Conservation (phyloP, 2,888 invertebrate species). For the Cerastoderma edule region DNA sequence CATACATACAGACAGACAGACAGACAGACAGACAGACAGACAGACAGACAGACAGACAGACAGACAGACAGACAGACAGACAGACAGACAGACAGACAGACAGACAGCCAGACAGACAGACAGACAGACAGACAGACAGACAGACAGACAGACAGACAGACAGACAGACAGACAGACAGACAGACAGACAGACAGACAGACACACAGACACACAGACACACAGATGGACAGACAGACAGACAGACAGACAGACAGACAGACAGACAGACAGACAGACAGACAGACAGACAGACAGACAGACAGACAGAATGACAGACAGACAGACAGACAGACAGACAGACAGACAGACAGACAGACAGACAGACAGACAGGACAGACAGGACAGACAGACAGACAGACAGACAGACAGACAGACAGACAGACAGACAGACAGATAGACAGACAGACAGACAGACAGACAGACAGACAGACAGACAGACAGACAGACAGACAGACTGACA, state of each 20-base stretch:
- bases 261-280: conserved; percentile 20
- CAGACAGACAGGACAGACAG: no score
- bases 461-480: no score
- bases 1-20: no score
- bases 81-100: conserved; percentile 5
- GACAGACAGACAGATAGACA: conserved; percentile 31
- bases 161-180: conserved; percentile 5
- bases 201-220: no score
- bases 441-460: conserved; percentile 27
- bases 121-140: conserved; percentile 5
- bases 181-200: conserved; percentile 11
- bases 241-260: conserved; percentile 12
- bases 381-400: conserved; percentile 40
- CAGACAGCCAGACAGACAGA: no score
- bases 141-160: conserved; percentile 5
- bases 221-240: no score
- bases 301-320: no score
- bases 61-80: conserved; percentile 5
- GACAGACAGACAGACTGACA: no score
- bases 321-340: conserved; percentile 20
- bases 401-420: conserved; percentile 35
- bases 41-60: conserved; percentile 5
- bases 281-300: no score
- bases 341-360: conserved; percentile 33
- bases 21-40: conserved; percentile 5